Percentiles rank a stretch among this genome's conserved stretches.
phyloP scores from a whole-genome alignment of 2,797 vertebrate genomes.

The Pyrocephalus nanus region DNA sequence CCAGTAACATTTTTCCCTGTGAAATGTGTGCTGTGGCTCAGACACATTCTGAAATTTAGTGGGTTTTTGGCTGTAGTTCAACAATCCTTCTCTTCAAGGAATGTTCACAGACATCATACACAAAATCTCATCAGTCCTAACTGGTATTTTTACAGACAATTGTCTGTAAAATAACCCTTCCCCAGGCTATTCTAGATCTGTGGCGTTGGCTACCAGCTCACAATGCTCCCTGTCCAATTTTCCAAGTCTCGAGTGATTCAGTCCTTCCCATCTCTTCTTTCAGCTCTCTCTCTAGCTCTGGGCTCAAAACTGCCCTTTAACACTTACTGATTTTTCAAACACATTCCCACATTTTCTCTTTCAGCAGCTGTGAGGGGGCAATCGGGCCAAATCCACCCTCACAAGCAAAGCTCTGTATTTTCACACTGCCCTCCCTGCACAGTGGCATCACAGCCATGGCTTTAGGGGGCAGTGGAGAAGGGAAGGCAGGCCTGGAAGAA shows the following conservation, averaged over 20 bases:
- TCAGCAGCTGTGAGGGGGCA: slow-evolving; percentile 28
- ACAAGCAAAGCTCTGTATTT: slow-evolving; percentile 54
- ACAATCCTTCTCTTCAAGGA: slow-evolving; percentile 6
- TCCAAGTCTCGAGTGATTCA: slow-evolving; percentile 53
- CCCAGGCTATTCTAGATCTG: slow-evolving; percentile 36
- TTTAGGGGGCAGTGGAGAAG: background rate
- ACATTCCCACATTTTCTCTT: slow-evolving; percentile 39
- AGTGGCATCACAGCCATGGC: background rate
- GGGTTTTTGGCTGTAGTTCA: background rate
- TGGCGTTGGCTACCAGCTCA: background rate
- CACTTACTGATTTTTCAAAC: slow-evolving; percentile 49
- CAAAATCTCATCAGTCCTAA: slow-evolving; percentile 35
- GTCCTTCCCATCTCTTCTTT: background rate
- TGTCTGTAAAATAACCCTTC: slow-evolving; percentile 39
- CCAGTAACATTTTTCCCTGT: background rate
- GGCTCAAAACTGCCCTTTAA: slow-evolving; percentile 32
- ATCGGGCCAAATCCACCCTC: background rate
- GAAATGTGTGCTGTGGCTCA: background rate
- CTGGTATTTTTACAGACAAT: slow-evolving; percentile 30
- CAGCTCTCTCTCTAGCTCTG: background rate
- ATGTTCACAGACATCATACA: slow-evolving; percentile 22
- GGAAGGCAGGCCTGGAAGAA: background rate
- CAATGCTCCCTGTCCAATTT: slow-evolving; percentile 44
- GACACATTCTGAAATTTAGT: background rate
- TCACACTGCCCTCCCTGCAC: background rate